A percentile compares a stretch with the other conserved stretches of the same genome.
Conservation (phyloP, 2,888 invertebrate species). For the Drosophila mulleri region DNA sequence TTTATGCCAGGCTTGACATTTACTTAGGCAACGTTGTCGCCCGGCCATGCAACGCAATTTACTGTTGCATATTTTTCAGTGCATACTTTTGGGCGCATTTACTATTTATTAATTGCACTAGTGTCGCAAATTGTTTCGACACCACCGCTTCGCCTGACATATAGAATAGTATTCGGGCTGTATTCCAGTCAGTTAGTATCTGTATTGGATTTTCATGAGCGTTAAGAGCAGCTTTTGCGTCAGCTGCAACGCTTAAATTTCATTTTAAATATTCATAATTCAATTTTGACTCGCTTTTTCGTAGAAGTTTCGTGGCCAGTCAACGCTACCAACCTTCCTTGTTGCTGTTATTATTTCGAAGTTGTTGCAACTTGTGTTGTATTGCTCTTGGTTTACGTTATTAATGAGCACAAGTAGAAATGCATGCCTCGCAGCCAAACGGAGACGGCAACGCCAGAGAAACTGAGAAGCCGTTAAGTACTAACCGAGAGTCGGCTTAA, state of each 20-base stretch:
- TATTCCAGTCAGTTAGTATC: slow-evolving; percentile 11
- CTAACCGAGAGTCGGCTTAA: slow-evolving; percentile 31
- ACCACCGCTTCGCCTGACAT: slow-evolving; percentile 10
- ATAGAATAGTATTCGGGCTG: neutral
- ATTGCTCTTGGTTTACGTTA: slow-evolving; percentile 62
- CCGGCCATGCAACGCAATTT: slow-evolving; percentile 54
- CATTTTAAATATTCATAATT: slow-evolving; percentile 79
- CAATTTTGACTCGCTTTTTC: slow-evolving; percentile 72
- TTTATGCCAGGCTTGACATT: slow-evolving; percentile 79
- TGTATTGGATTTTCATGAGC: slow-evolving; percentile 39
- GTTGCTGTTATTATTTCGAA: slow-evolving; percentile 22
- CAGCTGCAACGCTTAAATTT: slow-evolving; percentile 59
- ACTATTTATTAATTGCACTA: slow-evolving; percentile 71
- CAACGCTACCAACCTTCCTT: slow-evolving; percentile 44
- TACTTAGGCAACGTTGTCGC: slow-evolving; percentile 60
- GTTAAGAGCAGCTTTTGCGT: slow-evolving; percentile 17
- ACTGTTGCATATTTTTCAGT: slow-evolving; percentile 50
- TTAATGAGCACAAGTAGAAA: slow-evolving; percentile 75
- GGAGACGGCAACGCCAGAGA: slow-evolving; percentile 3
- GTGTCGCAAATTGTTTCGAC: slow-evolving; percentile 41
- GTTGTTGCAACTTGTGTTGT: slow-evolving; percentile 48
- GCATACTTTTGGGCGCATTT: slow-evolving; percentile 63
- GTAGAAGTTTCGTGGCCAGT: slow-evolving; percentile 71
- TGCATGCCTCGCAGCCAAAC: slow-evolving; percentile 58
- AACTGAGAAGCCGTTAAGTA: slow-evolving; percentile 17